These are phyloP conservation scores for Vombatus ursinus DNA, from an alignment of 2,113 vertebrate genomes.

Conservation along the genomic window DNA sequence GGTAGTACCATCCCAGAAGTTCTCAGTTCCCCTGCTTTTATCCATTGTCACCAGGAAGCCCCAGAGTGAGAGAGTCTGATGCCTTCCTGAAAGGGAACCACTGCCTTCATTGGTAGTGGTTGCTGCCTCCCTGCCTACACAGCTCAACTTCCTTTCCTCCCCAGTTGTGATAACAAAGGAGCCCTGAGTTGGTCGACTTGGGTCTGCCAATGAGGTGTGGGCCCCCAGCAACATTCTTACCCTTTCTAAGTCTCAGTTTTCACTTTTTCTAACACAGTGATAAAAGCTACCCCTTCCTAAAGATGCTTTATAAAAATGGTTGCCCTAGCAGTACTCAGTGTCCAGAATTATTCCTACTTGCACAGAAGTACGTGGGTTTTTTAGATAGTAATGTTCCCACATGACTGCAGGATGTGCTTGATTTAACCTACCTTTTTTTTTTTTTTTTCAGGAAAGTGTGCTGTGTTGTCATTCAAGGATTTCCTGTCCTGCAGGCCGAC, in stretches of 20 bases:
- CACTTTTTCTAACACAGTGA: slow-evolving; percentile 3
- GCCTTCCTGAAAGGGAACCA: background rate
- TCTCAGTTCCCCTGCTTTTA: background rate
- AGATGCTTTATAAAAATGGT: slow-evolving; percentile 7
- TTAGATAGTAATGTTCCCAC: background rate
- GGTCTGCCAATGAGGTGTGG: background rate
- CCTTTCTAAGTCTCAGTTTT: slow-evolving; percentile 30
- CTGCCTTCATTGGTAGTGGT: background rate
- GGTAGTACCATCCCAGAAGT: too few relatives aligned
- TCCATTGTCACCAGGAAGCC: background rate
- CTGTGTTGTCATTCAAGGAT: slow-evolving; percentile 97
- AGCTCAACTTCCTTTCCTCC: too few relatives aligned
- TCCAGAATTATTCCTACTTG: slow-evolving; percentile 34
- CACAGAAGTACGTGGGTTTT: background rate
- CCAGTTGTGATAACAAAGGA: background rate
- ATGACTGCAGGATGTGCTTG: slow-evolving; percentile 20
- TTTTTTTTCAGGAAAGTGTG: slow-evolving; percentile 92
- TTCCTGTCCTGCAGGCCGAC: slow-evolving; percentile 97
- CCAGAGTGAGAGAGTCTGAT: background rate
- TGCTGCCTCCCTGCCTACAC: background rate
- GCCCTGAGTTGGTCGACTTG: background rate
- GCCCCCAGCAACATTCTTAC: slow-evolving; percentile 12
- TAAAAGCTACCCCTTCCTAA: background rate
- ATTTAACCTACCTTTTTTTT: slow-evolving; percentile 67
- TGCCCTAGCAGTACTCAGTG: background rate